These are phyloP conservation scores for Spinibarbus caldwelli DNA, from an alignment of 2,797 vertebrate species.

Conservation along the genomic window DNA sequence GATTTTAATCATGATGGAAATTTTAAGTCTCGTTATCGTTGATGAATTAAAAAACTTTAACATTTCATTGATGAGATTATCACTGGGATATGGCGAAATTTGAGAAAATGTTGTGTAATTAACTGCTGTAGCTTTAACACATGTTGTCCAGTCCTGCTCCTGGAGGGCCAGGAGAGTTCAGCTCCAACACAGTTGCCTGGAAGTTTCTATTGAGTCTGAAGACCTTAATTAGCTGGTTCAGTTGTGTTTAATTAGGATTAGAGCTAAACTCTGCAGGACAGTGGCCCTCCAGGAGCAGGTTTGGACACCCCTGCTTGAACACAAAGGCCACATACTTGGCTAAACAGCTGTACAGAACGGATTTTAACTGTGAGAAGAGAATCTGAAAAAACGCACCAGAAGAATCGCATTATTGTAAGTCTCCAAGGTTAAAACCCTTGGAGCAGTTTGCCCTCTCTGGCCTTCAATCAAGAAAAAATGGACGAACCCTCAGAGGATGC, in stretches of 20 bases:
- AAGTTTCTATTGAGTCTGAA: background rate
- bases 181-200: background rate
- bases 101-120: no score
- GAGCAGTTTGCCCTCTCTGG: constrained; percentile 42
- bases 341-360: background rate
- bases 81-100: no score
- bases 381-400: background rate
- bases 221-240: background rate
- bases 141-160: background rate
- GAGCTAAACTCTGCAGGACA: background rate
- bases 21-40: no score
- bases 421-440: constrained; percentile 3
- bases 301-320: background rate
- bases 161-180: background rate
- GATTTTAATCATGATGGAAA: no score
- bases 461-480: constrained; percentile 59
- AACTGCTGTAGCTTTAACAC: background rate
- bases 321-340: background rate
- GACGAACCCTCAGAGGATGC: constrained; percentile 53
- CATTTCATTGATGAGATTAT: no score
- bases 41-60: no score
- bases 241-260: background rate
- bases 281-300: background rate
- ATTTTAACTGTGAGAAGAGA: background rate
- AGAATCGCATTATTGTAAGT: background rate